These are phyloP conservation scores for Onychomys leucogaster DNA, from an alignment of 2,797 vertebrate species.

Conservation along the genomic window DNA sequence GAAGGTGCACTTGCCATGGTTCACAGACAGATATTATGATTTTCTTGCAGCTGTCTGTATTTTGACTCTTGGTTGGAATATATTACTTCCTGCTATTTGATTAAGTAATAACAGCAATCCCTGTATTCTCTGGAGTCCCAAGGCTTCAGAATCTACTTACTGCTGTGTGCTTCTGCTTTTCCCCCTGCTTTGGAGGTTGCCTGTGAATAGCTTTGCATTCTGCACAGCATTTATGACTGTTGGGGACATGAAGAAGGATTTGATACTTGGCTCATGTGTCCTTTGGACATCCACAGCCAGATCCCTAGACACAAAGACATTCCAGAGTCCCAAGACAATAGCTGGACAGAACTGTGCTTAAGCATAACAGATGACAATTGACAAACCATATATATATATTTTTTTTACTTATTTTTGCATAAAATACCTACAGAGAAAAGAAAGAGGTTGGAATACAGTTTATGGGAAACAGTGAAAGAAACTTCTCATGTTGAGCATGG, in stretches of 20 bases:
- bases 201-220: not conserved
- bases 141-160: no score
- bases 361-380: not conserved
- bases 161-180: not conserved
- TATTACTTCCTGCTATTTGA: not conserved
- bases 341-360: not conserved
- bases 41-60: not conserved
- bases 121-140: not conserved
- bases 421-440: not conserved
- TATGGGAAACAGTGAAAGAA: not conserved
- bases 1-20: not conserved
- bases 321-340: no score
- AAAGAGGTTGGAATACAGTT: not conserved
- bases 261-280: not conserved
- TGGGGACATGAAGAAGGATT: not conserved
- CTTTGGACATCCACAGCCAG: not conserved
- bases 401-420: not conserved
- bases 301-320: not conserved
- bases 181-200: not conserved
- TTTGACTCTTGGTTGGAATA: not conserved
- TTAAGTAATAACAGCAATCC: not conserved
- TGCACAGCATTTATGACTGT: not conserved
- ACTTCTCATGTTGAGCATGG: not conserved
- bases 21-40: not conserved
- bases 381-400: not conserved